These are phyloP conservation scores for Dolichoris vasculosae DNA, from an alignment of 1,140 invertebrate species.

Conservation along the genomic window DNA sequence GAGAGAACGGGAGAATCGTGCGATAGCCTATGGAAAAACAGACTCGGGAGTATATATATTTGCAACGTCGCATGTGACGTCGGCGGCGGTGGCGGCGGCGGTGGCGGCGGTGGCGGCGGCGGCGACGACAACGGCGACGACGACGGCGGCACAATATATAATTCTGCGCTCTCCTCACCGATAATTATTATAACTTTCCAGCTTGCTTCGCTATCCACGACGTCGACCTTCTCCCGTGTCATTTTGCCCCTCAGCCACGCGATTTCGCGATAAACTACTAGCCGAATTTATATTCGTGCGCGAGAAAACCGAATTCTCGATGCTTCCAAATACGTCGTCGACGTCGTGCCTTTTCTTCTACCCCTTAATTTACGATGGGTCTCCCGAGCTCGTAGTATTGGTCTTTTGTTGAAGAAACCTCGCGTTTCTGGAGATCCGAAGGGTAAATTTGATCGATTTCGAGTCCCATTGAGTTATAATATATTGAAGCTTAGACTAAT, in stretches of 20 bases:
- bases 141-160: slow-evolving; percentile 68
- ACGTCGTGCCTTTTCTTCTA: not conserved
- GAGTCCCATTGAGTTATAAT: not conserved
- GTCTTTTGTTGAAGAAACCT: slow-evolving; percentile 3
- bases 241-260: slow-evolving; percentile 66
- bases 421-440: not conserved
- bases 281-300: slow-evolving; percentile 45
- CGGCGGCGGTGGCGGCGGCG: slow-evolving; percentile 58
- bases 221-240: slow-evolving; percentile 59
- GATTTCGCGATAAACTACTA: slow-evolving; percentile 70
- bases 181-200: slow-evolving; percentile 73
- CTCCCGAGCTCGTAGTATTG: not conserved
- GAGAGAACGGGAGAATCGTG: no score
- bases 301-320: slow-evolving; percentile 28
- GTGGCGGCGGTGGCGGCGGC: slow-evolving; percentile 10
- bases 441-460: slow-evolving; percentile 5
- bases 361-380: slow-evolving; percentile 33
- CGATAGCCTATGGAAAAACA: not conserved
- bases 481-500: not conserved
- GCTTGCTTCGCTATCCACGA: slow-evolving; percentile 64
- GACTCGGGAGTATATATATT: slow-evolving; percentile 59
- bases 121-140: slow-evolving; percentile 47
- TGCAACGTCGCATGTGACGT: slow-evolving; percentile 65
- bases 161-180: slow-evolving; percentile 68
- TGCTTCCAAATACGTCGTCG: not conserved